phyloP scores from a whole-genome alignment of 2,888 invertebrate species.

The Thera britannica region DNA sequence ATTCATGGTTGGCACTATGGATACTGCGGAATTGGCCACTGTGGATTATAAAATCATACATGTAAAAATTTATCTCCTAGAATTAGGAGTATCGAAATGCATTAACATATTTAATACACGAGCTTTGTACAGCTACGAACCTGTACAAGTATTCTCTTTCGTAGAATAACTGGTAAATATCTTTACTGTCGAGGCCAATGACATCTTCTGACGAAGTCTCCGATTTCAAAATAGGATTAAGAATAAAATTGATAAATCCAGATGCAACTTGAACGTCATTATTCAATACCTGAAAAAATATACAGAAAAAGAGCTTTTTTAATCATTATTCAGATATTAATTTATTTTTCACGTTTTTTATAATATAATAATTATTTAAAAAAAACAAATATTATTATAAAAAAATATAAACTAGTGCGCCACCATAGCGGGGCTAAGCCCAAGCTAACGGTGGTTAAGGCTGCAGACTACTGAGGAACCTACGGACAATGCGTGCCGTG shows the following conservation, averaged over 20 bases:
- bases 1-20: constrained; percentile 34
- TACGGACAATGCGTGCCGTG: too few relatives aligned
- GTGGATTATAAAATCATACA: constrained; percentile 10
- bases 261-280: constrained; percentile 21
- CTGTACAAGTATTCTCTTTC: constrained; percentile 30
- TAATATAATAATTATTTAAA: too few relatives aligned
- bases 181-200: constrained; percentile 7
- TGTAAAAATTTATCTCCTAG: too few relatives aligned
- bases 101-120: too few relatives aligned
- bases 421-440: too few relatives aligned
- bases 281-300: constrained; percentile 22
- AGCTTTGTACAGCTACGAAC: constrained; percentile 1
- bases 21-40: constrained; percentile 58
- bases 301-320: not conserved
- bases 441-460: too few relatives aligned
- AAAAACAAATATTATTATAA: too few relatives aligned
- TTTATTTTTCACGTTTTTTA: too few relatives aligned
- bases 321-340: too few relatives aligned
- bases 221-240: constrained; percentile 1
- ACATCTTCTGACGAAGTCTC: constrained; percentile 1
- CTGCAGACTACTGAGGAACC: too few relatives aligned
- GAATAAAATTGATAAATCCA: constrained; percentile 22
- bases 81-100: too few relatives aligned
- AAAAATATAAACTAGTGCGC: too few relatives aligned
- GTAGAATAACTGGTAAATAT: constrained; percentile 27